Conservation (phyloP, 2,113 vertebrate species). For the Oryzias melastigma region DNA sequence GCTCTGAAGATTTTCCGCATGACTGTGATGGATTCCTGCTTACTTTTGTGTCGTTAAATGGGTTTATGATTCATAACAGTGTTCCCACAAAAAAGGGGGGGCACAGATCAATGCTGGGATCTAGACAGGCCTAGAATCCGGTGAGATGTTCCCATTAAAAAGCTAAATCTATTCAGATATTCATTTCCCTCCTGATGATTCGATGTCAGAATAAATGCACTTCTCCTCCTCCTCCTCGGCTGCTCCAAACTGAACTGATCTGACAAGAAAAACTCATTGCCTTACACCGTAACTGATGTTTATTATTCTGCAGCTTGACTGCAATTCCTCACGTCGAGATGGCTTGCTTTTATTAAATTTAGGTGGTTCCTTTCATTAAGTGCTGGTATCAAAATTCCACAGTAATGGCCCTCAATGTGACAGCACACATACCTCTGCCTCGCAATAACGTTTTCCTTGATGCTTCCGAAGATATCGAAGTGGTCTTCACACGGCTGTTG, state of each 20-base stretch:
- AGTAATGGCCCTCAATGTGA: neutral
- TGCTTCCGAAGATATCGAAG: slow-evolving; percentile 72
- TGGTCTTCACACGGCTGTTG: slow-evolving; percentile 49
- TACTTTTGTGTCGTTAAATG: slow-evolving; percentile 40
- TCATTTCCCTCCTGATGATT: slow-evolving; percentile 11
- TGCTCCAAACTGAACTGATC: slow-evolving; percentile 18
- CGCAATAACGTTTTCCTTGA: slow-evolving; percentile 71
- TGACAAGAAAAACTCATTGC: slow-evolving; percentile 20
- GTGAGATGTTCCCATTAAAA: neutral
- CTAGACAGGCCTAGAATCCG: slow-evolving; percentile 4
- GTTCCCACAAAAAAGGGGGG: slow-evolving; percentile 6
- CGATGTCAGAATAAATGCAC: slow-evolving; percentile 16
- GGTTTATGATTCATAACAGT: slow-evolving; percentile 29
- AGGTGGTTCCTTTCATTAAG: slow-evolving; percentile 31
- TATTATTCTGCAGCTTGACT: slow-evolving; percentile 20
- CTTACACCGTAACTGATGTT: too few relatives aligned
- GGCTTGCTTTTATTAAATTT: slow-evolving; percentile 20
- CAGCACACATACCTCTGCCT: slow-evolving; percentile 48
- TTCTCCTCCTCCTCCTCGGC: neutral
- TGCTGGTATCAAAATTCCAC: slow-evolving; percentile 21
- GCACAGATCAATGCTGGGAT: slow-evolving; percentile 27
- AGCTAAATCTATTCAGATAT: slow-evolving; percentile 2
- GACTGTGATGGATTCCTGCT: slow-evolving; percentile 42
- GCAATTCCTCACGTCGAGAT: slow-evolving; percentile 6
- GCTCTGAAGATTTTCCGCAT: slow-evolving; percentile 58